Conservation (phyloP, 1,140 invertebrate species). For the Polyergus mexicanus region DNA sequence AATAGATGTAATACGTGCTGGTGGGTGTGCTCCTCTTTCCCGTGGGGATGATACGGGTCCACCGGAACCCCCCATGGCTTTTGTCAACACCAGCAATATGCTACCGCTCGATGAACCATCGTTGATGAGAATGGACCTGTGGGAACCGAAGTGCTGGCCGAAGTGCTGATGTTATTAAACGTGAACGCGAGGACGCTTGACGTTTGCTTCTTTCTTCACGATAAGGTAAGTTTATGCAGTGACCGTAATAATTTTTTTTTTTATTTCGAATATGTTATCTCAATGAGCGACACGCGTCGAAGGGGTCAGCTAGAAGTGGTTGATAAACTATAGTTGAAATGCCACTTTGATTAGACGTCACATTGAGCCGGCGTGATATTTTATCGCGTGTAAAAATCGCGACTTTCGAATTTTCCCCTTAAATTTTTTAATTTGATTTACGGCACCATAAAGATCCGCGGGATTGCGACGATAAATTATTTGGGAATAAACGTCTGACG, state of each 20-base stretch:
- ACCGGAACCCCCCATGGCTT: conserved; percentile 78
- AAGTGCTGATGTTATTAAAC: conserved; percentile 28
- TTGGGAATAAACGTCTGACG: conserved; percentile 47
- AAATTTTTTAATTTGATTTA: conserved; percentile 73
- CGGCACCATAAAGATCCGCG: conserved; percentile 56
- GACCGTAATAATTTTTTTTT: conserved; percentile 15
- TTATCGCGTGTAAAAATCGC: conserved; percentile 40
- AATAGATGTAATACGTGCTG: conserved; percentile 58
- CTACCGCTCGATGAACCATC: conserved; percentile 75
- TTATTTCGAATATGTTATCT: conserved; percentile 39
- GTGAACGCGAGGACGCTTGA: conserved; percentile 34
- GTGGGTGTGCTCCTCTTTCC: conserved; percentile 57
- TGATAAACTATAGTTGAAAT: conserved; percentile 2
- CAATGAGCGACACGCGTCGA: not conserved
- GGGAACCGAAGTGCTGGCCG: conserved; percentile 78
- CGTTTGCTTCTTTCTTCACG: not conserved
- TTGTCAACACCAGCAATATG: conserved; percentile 87
- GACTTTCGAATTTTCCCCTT: conserved; percentile 68
- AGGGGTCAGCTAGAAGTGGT: conserved; percentile 2
- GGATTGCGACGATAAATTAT: conserved; percentile 70
- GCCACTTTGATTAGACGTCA: not conserved
- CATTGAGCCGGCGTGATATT: conserved; percentile 18
- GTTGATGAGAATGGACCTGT: conserved; percentile 82
- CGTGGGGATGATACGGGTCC: conserved; percentile 80
- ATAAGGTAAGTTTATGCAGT: not conserved